These are phyloP conservation scores for Myotis pilosus DNA, from an alignment of 2,797 vertebrate genomes.

Conservation along the genomic window DNA sequence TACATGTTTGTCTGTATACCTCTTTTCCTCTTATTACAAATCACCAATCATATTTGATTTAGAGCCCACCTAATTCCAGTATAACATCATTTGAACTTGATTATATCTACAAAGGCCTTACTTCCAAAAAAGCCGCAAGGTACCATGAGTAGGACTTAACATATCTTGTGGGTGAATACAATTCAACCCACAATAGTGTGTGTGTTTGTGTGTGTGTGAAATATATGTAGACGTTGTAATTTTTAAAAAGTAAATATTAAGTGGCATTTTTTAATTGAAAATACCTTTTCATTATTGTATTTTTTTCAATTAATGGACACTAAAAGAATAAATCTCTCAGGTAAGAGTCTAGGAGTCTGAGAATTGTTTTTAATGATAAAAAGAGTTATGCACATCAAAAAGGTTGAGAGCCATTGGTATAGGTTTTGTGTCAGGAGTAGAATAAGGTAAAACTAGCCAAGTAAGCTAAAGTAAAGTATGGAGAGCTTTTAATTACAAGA, in stretches of 20 bases:
- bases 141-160: not conserved
- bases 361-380: not conserved
- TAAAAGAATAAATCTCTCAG: not conserved
- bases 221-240: not conserved
- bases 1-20: not conserved
- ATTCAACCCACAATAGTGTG: not conserved
- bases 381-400: not conserved
- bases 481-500: not conserved
- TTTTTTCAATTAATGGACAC: slow-evolving; percentile 3
- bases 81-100: not conserved
- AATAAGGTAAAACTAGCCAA: slow-evolving; percentile 22
- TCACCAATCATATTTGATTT: not conserved
- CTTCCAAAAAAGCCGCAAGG: not conserved
- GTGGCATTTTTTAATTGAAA: not conserved
- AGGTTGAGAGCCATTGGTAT: not conserved
- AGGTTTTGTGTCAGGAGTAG: not conserved
- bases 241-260: slow-evolving; percentile 36
- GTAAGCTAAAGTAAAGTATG: not conserved
- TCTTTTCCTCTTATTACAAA: not conserved
- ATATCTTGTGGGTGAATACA: not conserved
- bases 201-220: not conserved
- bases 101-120: not conserved
- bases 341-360: not conserved
- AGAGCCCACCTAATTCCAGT: not conserved
- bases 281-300: not conserved